Conservation (phyloP, 2,113 vertebrate genomes). For the human (Homo sapiens) region GRCh38 chr1:93757501-93758000, state of each 20-base stretch:
- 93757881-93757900: background rate
- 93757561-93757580: background rate
- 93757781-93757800: background rate
- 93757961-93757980: background rate
- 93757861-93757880: background rate
- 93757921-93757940: rapidly evolving
- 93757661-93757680: background rate
- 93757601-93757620: background rate
- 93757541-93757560: background rate
- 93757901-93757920: background rate
- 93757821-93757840: background rate
- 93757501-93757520: background rate
- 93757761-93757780: background rate
- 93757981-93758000: background rate
- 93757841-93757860: background rate
- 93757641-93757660: background rate
- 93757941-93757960: background rate
- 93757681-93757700: background rate
- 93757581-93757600: background rate
- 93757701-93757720: background rate
- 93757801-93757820: background rate
- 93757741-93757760: background rate
- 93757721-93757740: background rate
- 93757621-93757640: background rate
- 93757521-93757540: background rate